Evolutionary conservation across 1,140 invertebrate species (phyloP).

Genomic region (Copidosoma floridanum): DNA sequence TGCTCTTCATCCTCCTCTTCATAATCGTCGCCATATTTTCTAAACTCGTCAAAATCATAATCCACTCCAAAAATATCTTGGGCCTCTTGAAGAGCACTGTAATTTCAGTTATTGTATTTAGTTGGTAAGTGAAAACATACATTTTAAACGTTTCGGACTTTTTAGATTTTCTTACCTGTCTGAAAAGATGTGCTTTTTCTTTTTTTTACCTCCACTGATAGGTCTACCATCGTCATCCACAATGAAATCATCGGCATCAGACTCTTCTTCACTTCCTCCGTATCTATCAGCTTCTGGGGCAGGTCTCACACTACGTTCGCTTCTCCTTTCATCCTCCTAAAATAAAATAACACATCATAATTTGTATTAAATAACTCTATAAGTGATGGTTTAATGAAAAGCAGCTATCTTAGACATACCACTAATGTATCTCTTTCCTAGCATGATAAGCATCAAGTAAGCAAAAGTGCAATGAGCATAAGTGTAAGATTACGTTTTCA

Average conservation of each 20-base stretch:
- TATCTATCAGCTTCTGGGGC: slow-evolving; percentile 62
- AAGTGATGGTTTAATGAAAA: not conserved
- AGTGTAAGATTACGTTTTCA: too few relatives aligned
- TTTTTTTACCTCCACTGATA: slow-evolving; percentile 83
- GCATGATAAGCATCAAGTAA: slow-evolving; percentile 31
- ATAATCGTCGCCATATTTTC: slow-evolving; percentile 83
- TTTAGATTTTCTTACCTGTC: slow-evolving; percentile 87
- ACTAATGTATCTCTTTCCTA: slow-evolving; percentile 42
- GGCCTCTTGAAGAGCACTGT: slow-evolving; percentile 90
- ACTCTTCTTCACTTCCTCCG: slow-evolving; percentile 75
- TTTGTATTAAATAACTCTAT: too few relatives aligned
- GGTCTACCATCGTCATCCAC: slow-evolving; percentile 94
- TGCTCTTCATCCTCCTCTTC: slow-evolving; percentile 79
- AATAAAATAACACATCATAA: not conserved
- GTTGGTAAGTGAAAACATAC: not conserved
- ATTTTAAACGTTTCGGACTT: not conserved
- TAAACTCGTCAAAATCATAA: slow-evolving; percentile 96
- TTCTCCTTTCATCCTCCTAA: slow-evolving; percentile 77
- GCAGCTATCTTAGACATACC: slow-evolving; percentile 34
- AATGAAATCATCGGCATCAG: slow-evolving; percentile 95
- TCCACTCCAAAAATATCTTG: slow-evolving; percentile 99
- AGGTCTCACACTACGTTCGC: slow-evolving; percentile 65
- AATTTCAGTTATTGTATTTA: slow-evolving; percentile 29
- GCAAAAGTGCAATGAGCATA: slow-evolving; percentile 18
- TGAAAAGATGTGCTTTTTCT: slow-evolving; percentile 84